phyloP scores from a whole-genome alignment of 2,113 vertebrate genomes.

The Ivindomyrus marchei region DNA sequence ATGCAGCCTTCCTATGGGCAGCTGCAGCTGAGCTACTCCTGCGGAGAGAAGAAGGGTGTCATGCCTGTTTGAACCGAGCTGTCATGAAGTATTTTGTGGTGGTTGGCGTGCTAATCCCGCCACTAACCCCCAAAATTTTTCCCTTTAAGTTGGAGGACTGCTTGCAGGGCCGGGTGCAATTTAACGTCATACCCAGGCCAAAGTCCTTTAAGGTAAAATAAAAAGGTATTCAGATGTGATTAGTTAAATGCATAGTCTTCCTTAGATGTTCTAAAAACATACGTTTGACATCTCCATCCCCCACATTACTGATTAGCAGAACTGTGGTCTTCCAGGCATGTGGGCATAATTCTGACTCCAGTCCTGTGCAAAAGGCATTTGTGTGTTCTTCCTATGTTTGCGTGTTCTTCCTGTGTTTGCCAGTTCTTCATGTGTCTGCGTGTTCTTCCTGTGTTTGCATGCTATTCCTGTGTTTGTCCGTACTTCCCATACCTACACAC shows the following conservation, averaged over 20 bases:
- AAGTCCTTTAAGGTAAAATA: neutral
- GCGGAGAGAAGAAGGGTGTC: no score
- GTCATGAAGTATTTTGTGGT: no score
- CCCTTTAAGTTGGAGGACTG: no score
- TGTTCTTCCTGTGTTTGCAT: neutral
- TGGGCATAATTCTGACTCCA: neutral
- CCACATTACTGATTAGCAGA: neutral
- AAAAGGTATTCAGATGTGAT: neutral
- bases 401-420: neutral
- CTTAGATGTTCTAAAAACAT: neutral
- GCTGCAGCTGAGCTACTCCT: no score
- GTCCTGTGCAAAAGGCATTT: neutral
- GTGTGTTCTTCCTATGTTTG: neutral
- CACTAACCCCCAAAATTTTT: no score
- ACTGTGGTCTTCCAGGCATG: neutral
- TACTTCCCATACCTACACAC: neutral
- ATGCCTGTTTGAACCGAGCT: no score
- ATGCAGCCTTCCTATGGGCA: no score
- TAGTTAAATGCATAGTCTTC: neutral
- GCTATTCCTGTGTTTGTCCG: neutral
- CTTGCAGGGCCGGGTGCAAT: no score
- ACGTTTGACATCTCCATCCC: neutral
- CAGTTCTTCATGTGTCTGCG: neutral
- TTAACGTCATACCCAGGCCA: no score
- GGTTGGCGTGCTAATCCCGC: no score